These are phyloP conservation scores for Labeo rohita DNA, from an alignment of 2,113 vertebrate genomes.

Conservation along the genomic window DNA sequence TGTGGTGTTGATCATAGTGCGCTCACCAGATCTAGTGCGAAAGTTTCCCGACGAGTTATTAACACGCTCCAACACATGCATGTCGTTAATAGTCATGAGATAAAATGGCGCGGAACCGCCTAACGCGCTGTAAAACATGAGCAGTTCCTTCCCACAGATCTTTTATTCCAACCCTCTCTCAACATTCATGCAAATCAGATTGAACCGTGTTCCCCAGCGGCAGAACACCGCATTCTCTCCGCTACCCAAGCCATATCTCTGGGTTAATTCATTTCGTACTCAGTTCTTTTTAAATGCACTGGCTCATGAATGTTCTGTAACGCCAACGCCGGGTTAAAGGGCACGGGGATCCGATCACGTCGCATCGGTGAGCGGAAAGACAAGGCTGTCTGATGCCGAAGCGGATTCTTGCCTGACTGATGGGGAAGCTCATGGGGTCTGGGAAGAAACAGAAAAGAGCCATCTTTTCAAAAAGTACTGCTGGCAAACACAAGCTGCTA, in stretches of 20 bases:
- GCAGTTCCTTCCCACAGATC: slow-evolving; percentile 52
- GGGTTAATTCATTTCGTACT: slow-evolving; percentile 77
- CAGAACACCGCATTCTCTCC: slow-evolving; percentile 60
- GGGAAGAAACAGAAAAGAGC: background rate
- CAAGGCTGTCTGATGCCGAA: background rate
- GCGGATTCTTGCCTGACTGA: background rate
- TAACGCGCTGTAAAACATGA: slow-evolving; percentile 57
- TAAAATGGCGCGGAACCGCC: background rate
- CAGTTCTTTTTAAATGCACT: slow-evolving; percentile 72
- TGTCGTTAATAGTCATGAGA: slow-evolving; percentile 35
- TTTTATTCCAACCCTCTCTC: slow-evolving; percentile 62
- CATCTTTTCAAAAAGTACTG: background rate
- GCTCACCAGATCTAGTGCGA: background rate
- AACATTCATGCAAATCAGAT: slow-evolving; percentile 67
- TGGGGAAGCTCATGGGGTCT: background rate
- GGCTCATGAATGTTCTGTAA: slow-evolving; percentile 60
- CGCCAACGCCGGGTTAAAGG: background rate
- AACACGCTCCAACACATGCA: background rate
- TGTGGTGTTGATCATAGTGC: background rate
- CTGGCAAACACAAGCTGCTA: background rate
- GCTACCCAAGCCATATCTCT: slow-evolving; percentile 60
- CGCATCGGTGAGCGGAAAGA: background rate
- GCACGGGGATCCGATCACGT: background rate
- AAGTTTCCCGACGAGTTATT: background rate
- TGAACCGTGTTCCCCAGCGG: slow-evolving; percentile 63